Evolutionary conservation across 2,113 vertebrate species (phyloP).

Genomic region (Pseudonaja textilis): DNA sequence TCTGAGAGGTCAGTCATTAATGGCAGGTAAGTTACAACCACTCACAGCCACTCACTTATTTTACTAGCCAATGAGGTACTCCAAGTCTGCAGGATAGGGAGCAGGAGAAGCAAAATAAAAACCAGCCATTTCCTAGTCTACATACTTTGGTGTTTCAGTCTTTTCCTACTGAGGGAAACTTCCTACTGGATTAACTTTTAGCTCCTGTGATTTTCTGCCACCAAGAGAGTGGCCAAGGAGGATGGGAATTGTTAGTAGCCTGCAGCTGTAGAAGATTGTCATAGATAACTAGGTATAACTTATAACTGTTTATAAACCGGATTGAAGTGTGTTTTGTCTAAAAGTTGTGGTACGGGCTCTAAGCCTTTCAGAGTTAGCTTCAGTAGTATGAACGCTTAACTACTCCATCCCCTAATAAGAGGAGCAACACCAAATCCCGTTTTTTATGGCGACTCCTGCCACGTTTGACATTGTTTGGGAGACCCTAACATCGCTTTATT

Average conservation of each 20-base stretch:
- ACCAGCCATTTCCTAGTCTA: background rate
- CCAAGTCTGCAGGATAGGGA: background rate
- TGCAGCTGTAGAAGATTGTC: background rate
- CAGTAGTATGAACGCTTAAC: too few relatives aligned
- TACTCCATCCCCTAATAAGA: background rate
- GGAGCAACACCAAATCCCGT: background rate
- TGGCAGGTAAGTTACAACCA: background rate
- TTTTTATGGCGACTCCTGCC: background rate
- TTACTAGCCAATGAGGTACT: background rate
- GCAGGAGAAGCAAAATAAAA: background rate
- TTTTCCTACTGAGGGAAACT: background rate
- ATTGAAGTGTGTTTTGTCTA: background rate
- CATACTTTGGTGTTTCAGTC: background rate
- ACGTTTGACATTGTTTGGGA: background rate
- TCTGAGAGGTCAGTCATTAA: background rate
- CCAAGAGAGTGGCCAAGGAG: background rate
- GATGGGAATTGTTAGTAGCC: background rate
- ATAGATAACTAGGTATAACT: background rate
- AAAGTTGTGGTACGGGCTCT: background rate
- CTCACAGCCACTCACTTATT: background rate
- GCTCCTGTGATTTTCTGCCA: background rate
- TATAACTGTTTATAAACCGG: background rate
- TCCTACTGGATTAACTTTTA: background rate
- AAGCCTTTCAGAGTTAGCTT: background rate
- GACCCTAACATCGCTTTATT: background rate